A percentile compares a stretch with the other conserved stretches of the same genome.
Evolutionary conservation across 1,140 invertebrate genomes (phyloP).

Genomic region (Sitobion miscanthi): DNA sequence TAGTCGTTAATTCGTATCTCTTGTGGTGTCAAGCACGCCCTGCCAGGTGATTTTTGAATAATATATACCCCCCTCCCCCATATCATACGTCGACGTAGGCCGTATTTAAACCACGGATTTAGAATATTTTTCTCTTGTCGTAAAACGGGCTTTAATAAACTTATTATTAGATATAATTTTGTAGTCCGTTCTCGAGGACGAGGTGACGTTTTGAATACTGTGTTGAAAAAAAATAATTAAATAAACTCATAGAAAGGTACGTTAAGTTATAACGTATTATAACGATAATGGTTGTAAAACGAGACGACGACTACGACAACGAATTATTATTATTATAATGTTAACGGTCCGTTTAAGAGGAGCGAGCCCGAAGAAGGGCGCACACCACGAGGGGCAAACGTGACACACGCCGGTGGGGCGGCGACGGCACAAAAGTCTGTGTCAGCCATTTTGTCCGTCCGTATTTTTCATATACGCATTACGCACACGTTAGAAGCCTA

Average conservation of each 20-base stretch:
- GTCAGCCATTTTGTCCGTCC: slow-evolving; percentile 44
- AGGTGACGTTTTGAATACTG: background rate
- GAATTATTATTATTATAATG: background rate
- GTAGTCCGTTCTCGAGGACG: background rate
- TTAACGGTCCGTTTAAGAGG: slow-evolving; percentile 24
- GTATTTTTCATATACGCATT: background rate
- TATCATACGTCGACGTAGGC: background rate
- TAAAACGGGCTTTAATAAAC: background rate
- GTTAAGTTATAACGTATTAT: background rate
- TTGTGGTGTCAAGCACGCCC: background rate
- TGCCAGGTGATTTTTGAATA: background rate
- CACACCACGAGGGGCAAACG: slow-evolving; percentile 17
- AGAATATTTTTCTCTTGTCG: background rate
- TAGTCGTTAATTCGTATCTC: background rate
- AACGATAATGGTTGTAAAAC: background rate
- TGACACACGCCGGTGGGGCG: background rate
- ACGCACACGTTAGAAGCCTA: background rate
- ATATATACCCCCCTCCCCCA: background rate
- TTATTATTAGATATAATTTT: background rate
- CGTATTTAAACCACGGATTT: background rate
- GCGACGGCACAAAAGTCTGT: slow-evolving; percentile 21
- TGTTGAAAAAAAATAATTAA: background rate
- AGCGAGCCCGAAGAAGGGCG: background rate
- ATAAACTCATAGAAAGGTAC: background rate
- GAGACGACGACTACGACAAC: background rate